Evolutionary conservation across 1,140 invertebrate genomes (phyloP).

Genomic region (Luehdorfia chinensis): DNA sequence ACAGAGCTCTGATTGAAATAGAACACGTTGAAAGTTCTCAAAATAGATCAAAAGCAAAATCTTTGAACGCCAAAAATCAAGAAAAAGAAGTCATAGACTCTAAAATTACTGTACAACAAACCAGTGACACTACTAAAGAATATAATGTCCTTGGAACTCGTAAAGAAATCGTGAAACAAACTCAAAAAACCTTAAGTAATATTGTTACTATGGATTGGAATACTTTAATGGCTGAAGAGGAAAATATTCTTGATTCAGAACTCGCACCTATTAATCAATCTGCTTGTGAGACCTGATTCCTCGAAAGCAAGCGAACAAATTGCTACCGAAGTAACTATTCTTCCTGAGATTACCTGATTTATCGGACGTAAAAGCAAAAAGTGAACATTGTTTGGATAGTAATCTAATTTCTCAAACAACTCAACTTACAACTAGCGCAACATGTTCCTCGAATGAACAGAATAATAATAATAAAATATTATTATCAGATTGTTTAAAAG

Average conservation of each 20-base stretch:
- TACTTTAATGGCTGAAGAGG: constrained; percentile 61
- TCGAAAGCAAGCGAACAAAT: constrained; percentile 29
- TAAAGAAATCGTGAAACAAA: background rate
- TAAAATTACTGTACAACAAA: background rate
- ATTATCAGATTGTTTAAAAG: constrained; percentile 35
- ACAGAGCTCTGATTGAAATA: constrained; percentile 66
- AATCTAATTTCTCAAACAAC: constrained; percentile 19
- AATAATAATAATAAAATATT: constrained; percentile 66
- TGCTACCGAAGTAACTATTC: constrained; percentile 52
- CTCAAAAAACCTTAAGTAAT: constrained; percentile 14
- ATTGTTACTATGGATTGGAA: constrained; percentile 61
- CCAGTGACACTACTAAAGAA: background rate
- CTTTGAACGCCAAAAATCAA: constrained; percentile 26
- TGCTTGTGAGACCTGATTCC: constrained; percentile 19
- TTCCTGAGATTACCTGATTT: constrained; percentile 35
- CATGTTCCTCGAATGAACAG: constrained; percentile 39
- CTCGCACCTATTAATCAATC: constrained; percentile 31
- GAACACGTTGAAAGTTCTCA: constrained; percentile 28
- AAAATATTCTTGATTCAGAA: constrained; percentile 35
- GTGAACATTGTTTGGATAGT: constrained; percentile 9
- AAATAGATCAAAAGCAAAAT: constrained; percentile 35
- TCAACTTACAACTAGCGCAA: background rate
- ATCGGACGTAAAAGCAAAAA: constrained; percentile 12
- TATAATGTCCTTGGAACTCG: too few species aligned
- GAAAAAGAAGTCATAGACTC: too few species aligned